A percentile compares a stretch with the other conserved stretches of the same genome.
Evolutionary conservation across 2,888 invertebrate genomes (phyloP).

Genomic region (Encarsia formosa): DNA sequence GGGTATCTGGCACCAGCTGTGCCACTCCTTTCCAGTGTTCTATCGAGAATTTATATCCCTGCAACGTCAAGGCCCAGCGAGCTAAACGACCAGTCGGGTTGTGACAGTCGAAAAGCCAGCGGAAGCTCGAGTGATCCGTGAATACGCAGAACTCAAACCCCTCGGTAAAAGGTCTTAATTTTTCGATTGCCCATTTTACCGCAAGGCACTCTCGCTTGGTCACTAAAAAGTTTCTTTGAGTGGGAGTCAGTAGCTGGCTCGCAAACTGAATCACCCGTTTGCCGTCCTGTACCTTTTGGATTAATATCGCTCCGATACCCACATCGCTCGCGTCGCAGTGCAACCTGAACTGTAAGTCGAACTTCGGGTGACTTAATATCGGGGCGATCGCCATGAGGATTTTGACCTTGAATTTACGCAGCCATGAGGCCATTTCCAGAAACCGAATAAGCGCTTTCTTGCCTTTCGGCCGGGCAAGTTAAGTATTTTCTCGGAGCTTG

Average conservation of each 20-base stretch:
- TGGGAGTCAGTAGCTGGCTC: conserved; percentile 22
- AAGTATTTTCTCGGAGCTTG: not conserved
- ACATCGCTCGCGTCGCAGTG: conserved; percentile 22
- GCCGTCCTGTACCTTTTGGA: conserved; percentile 22
- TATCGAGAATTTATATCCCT: conserved; percentile 35
- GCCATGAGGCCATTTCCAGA: no score
- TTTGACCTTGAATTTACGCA: no score
- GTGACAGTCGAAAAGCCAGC: conserved; percentile 26
- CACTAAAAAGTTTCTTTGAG: conserved; percentile 30
- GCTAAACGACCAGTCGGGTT: conserved; percentile 8
- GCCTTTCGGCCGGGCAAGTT: no score
- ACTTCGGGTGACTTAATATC: not conserved
- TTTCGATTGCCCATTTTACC: conserved; percentile 28
- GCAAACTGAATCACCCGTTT: conserved; percentile 32
- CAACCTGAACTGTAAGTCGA: no score
- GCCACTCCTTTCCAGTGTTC: conserved; percentile 33
- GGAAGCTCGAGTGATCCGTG: conserved; percentile 31
- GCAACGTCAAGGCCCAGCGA: conserved; percentile 12
- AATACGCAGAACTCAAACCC: conserved; percentile 30
- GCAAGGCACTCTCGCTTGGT: conserved; percentile 34
- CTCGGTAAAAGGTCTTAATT: conserved; percentile 28
- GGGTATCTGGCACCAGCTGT: conserved; percentile 39
- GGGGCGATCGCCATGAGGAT: not conserved
- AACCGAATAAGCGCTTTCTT: no score
- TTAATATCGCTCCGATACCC: conserved; percentile 29